These are phyloP conservation scores for Brotula barbata DNA, from an alignment of 2,797 vertebrate species.

Conservation along the genomic window DNA sequence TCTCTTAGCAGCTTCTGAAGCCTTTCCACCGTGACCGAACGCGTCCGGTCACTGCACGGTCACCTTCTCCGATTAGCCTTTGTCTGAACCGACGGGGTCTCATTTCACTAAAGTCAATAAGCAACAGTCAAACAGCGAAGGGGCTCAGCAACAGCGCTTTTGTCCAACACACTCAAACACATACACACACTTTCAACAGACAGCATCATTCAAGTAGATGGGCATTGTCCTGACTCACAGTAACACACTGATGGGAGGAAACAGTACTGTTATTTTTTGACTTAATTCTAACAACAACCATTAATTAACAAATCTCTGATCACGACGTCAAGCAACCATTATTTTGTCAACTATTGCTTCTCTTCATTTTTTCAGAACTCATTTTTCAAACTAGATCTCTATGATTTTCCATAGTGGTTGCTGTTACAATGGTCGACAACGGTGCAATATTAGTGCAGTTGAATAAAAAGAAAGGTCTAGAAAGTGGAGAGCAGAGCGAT, in stretches of 20 bases:
- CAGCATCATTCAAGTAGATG: conserved; percentile 77
- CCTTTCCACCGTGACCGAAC: conserved; percentile 8
- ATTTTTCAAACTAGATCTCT: conserved; percentile 62
- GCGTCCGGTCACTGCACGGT: conserved; percentile 3
- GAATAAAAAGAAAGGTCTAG: conserved; percentile 48
- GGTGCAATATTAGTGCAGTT: conserved; percentile 72
- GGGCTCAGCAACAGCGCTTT: conserved; percentile 75
- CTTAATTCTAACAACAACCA: conserved; percentile 69
- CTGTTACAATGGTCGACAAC: conserved; percentile 68
- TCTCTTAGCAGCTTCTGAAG: conserved; percentile 47
- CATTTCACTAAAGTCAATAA: conserved; percentile 37
- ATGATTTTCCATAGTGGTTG: conserved; percentile 66
- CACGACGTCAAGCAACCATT: conserved; percentile 66
- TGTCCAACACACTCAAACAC: conserved; percentile 62
- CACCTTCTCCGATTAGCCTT: conserved; percentile 31
- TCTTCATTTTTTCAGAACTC: conserved; percentile 48
- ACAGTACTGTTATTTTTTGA: conserved; percentile 68
- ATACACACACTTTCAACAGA: conserved; percentile 65
- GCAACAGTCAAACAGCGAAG: conserved; percentile 50
- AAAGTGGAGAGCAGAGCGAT: conserved; percentile 54
- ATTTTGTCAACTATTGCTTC: conserved; percentile 63
- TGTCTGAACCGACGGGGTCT: conserved; percentile 32
- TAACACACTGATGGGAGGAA: conserved; percentile 74
- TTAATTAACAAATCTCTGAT: conserved; percentile 63
- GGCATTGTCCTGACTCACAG: conserved; percentile 77